Evolutionary conservation across 2,888 invertebrate genomes (phyloP).

Genomic region (Scaptomyza parva): DNA sequence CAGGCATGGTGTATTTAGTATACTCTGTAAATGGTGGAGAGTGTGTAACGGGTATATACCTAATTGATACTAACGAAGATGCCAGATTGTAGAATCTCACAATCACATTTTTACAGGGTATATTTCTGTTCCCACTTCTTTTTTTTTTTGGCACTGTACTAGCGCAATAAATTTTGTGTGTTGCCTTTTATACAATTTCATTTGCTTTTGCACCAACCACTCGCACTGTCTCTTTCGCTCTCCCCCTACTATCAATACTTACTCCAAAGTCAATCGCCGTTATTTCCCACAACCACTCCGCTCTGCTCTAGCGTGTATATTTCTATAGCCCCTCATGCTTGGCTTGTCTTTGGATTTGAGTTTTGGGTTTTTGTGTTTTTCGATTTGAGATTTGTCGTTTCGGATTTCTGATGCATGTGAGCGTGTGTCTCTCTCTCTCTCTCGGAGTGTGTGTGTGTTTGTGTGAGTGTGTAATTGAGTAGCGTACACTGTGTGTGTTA

Average conservation of each 20-base stretch:
- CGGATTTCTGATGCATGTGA: slow-evolving; percentile 49
- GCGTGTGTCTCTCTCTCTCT: slow-evolving; percentile 22
- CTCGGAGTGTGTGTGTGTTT: slow-evolving; percentile 24
- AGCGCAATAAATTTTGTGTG: slow-evolving; percentile 74
- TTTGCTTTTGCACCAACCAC: slow-evolving; percentile 49
- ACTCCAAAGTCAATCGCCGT: slow-evolving; percentile 35
- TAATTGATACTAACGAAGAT: too few species aligned
- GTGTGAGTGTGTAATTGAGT: slow-evolving; percentile 72
- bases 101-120: slow-evolving; percentile 20
- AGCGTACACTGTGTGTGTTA: slow-evolving; percentile 70
- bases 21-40: slow-evolving; percentile 16
- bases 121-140: slow-evolving; percentile 5
- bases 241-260: slow-evolving; percentile 10
- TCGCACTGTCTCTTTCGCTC: not conserved
- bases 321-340: slow-evolving; percentile 63
- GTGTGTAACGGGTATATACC: not conserved
- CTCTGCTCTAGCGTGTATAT: slow-evolving; percentile 3
- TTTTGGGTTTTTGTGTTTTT: slow-evolving; percentile 75
- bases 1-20: slow-evolving; percentile 24
- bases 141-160: slow-evolving; percentile 53
- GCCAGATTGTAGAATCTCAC: too few species aligned
- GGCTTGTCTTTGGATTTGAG: slow-evolving; percentile 78
- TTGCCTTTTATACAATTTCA: slow-evolving; percentile 80
- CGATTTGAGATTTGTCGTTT: slow-evolving; percentile 72
- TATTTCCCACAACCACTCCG: not conserved